These are phyloP conservation scores for Liodrosophila aerea DNA, from an alignment of 2,888 invertebrate genomes.

Conservation along the genomic window DNA sequence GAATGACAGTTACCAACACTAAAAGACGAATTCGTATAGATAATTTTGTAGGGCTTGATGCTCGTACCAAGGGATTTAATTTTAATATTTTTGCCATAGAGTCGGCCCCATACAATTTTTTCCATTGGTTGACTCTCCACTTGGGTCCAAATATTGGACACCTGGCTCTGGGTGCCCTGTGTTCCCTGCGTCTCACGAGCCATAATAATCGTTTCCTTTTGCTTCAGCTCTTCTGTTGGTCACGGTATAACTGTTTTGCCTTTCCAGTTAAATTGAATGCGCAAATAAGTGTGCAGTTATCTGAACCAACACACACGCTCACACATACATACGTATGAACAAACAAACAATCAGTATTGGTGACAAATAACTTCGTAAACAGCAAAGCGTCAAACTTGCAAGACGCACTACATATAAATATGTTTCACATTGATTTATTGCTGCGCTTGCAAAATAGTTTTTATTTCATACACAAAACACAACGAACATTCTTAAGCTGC, in stretches of 20 bases:
- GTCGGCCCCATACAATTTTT: conserved; percentile 81
- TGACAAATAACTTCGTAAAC: conserved; percentile 2
- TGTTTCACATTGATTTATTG: conserved; percentile 32
- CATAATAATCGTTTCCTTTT: conserved; percentile 49
- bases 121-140: conserved; percentile 82
- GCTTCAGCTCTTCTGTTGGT: conserved; percentile 2
- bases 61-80: conserved; percentile 81
- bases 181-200: conserved; percentile 76
- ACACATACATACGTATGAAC: conserved; percentile 12
- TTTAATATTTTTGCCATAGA: conserved; percentile 81
- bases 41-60: conserved; percentile 68
- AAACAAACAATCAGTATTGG: not conserved
- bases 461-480: conserved; percentile 30
- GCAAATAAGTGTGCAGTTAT: conserved; percentile 62
- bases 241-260: conserved; percentile 28
- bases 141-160: conserved; percentile 79
- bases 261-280: conserved; percentile 38
- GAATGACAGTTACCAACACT: conserved; percentile 77
- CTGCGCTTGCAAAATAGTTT: conserved; percentile 13
- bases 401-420: conserved; percentile 17
- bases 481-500: conserved; percentile 21
- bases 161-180: conserved; percentile 78
- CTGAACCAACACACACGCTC: conserved; percentile 23
- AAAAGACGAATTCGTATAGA: conserved; percentile 76
- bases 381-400: not conserved